phyloP scores from a whole-genome alignment of 2,113 vertebrate genomes.

The Platichthys flesus region DNA sequence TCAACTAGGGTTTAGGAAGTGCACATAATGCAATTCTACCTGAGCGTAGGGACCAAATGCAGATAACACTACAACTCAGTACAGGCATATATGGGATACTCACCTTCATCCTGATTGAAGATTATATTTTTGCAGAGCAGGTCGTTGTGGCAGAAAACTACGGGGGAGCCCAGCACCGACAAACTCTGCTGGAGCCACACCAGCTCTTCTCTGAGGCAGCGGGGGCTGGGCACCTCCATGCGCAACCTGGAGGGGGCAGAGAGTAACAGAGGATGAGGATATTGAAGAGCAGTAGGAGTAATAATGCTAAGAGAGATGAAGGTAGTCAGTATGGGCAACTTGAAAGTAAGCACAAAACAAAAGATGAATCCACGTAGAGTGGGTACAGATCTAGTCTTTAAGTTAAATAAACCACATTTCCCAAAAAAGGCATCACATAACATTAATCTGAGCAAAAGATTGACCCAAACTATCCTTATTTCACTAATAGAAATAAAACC shows the following conservation, averaged over 20 bases:
- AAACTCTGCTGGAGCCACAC: slow-evolving; percentile 93
- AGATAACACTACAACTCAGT: slow-evolving; percentile 52
- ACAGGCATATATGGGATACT: slow-evolving; percentile 71
- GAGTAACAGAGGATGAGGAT: background rate
- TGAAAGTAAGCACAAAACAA: background rate
- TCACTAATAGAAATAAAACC: too few species aligned
- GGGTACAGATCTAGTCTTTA: too few species aligned
- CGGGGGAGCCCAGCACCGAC: slow-evolving; percentile 92
- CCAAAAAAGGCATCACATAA: too few species aligned
- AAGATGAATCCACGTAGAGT: too few species aligned
- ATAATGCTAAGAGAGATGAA: background rate
- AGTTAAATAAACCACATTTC: too few species aligned
- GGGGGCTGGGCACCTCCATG: slow-evolving; percentile 86
- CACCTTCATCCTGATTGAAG: slow-evolving; percentile 94
- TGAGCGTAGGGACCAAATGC: slow-evolving; percentile 37
- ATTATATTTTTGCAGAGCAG: slow-evolving; percentile 99
- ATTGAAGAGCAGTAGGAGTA: background rate
- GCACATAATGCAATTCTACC: slow-evolving; percentile 59
- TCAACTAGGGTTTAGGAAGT: slow-evolving; percentile 33
- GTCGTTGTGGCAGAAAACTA: slow-evolving; percentile 98
- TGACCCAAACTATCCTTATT: too few species aligned
- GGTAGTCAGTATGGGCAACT: background rate
- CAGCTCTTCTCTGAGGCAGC: slow-evolving; percentile 91
- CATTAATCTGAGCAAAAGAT: too few species aligned
- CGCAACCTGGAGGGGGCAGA: slow-evolving; percentile 82